Conservation (phyloP, 2,797 vertebrate species). For the Botia almorhae region DNA sequence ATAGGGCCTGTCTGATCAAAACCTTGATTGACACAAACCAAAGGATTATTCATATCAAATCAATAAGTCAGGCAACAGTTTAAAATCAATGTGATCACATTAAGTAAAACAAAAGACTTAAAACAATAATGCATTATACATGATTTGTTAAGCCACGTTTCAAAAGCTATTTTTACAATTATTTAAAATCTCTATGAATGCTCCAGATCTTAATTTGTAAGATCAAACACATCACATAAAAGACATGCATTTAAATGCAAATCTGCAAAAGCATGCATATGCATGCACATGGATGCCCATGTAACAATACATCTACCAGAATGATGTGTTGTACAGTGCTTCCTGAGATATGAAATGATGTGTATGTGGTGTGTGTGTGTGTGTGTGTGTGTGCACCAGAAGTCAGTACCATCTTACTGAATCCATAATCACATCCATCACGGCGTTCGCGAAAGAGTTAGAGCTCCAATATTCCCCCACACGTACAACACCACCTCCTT, state of each 20-base stretch:
- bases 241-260: not conserved
- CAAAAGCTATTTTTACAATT: not conserved
- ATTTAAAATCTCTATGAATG: not conserved
- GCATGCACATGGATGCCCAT: not conserved
- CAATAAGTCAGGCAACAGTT: not conserved
- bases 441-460: not conserved
- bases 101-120: not conserved
- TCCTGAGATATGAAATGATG: conserved; percentile 1
- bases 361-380: not conserved
- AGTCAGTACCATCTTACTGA: conserved; percentile 13
- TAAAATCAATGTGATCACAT: not conserved
- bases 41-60: not conserved
- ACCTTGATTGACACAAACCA: not conserved
- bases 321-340: not conserved
- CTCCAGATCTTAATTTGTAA: not conserved
- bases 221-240: not conserved
- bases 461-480: conserved; percentile 32
- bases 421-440: conserved; percentile 48
- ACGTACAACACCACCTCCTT: conserved; percentile 32
- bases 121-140: not conserved
- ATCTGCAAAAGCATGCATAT: not conserved
- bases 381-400: not conserved
- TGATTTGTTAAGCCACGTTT: no score
- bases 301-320: not conserved
- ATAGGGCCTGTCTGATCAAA: not conserved